Evolutionary conservation across 2,797 vertebrate genomes (phyloP), one percentile per base, ranked within the genome.

Genomic region (Poeciliopsis gracilis): DNA sequence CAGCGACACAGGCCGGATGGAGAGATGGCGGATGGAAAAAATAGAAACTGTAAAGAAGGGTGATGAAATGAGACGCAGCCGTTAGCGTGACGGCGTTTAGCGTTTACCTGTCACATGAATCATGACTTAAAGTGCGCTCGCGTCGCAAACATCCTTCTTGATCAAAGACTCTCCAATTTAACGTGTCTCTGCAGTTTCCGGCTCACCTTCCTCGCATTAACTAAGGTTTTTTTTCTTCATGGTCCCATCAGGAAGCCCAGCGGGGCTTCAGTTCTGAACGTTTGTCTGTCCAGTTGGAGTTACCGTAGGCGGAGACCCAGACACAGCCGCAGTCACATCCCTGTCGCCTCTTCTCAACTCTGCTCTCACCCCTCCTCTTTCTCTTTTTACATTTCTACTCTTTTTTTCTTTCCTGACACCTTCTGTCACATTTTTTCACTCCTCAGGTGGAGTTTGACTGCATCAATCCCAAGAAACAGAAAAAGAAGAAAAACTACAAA

Each of bases 401-500:
- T 53, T 43, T 76, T 43, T 72, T 75, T 53, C 41, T 76, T 1
- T 55, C 45, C 73, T 75, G 53, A 80, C 72, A 70, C 73, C 51
- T 61, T 12, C 15, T 46, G 49, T 72, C 15, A 28, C 28, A 67
- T 80, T 66, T 3, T 75, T 13, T 45, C 20, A 77, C 23, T 49
- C 84, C 82, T 28, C 93, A 99, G 98, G 95, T 99, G 13, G 98
- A 99, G 90, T 96, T 98, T n/a, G 98, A 99, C 87, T 99, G 98
- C 91, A 97, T 99, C 88, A 99, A 99, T 91, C 97, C 98, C 84
- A 99, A 99, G 92, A 99, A 99, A 90, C 97, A 99, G 90, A 98
- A 97, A 94, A 99, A 98, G 92, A 99, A 99, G 90, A 98, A 97
- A 91, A 98, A 94, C 83, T 99, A 99, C 81, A 99, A 97, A 90